Evolutionary conservation across 2,113 vertebrate genomes (phyloP).

Genomic region (Colius striatus): DNA sequence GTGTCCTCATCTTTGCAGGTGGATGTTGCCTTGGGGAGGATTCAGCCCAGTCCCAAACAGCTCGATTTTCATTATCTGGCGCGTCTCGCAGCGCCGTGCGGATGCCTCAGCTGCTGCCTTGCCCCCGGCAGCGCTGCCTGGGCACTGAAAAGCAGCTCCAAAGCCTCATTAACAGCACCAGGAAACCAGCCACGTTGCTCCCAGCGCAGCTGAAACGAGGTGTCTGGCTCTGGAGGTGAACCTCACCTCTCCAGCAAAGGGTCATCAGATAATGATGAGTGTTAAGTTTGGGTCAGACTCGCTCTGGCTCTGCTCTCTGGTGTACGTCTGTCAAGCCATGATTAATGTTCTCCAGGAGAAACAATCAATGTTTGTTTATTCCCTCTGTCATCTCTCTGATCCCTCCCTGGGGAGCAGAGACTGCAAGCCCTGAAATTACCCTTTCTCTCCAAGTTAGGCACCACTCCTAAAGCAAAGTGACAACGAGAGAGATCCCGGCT

Average conservation of each 20-base stretch:
- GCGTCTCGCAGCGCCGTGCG: fast-evolving
- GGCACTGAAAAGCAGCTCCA: background rate
- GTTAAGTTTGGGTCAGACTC: background rate
- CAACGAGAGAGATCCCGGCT: background rate
- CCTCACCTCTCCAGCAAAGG: background rate
- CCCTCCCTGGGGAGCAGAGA: background rate
- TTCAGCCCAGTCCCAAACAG: background rate
- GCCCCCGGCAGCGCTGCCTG: background rate
- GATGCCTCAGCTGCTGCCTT: fast-evolving
- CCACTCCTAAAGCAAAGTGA: fast-evolving
- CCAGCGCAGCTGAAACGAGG: background rate
- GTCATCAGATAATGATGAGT: background rate
- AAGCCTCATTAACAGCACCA: background rate
- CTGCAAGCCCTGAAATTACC: background rate
- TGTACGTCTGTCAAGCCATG: constrained; percentile 8
- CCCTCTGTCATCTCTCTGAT: background rate
- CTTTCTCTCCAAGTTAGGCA: background rate
- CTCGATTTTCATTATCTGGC: background rate
- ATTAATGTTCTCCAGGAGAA: constrained; percentile 35
- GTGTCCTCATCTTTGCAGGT: background rate
- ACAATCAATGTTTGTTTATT: constrained; percentile 36
- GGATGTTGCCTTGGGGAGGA: background rate
- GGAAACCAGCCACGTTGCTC: fast-evolving
- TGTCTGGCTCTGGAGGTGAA: background rate
- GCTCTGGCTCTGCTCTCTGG: background rate